Evolutionary conservation across 2,113 vertebrate species (phyloP), one percentile per base, ranked within the genome.

Genomic region (Puma concolor): DNA sequence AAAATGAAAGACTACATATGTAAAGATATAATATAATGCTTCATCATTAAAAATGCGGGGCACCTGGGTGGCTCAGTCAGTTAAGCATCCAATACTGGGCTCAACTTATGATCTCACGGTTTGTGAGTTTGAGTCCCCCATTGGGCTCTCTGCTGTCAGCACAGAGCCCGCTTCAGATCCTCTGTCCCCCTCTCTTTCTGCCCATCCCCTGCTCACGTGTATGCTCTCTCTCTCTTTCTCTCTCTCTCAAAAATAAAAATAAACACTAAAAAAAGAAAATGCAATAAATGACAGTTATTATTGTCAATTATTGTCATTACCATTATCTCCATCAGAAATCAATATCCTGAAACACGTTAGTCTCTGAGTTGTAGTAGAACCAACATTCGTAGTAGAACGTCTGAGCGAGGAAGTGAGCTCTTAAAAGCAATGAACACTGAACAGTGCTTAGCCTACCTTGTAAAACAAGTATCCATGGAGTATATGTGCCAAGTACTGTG

Each of bases 311-410:
- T 67, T 72, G 60, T 79, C 8, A 71, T 31, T 72, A 7, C 71
- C 9, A 69, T 95, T 27, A 17, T 31, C 87, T 92, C 84, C 44
- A 52, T 93, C 71, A 48, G 80, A 74, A 92, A 90, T 91, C 57
- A 84, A 17, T 64, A 27, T 63, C 93, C 76, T 29, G 38, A 79
- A 93, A 63, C 15, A 57, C 16, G 41, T 83, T 31, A 52, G 57
- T 95, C 88, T 77, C 38, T 44, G 52, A 82, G 15, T 21, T 67
- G 5, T 57, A 71, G n/a, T 84, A 38, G 41, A 31, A 27, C 41
- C n/a, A 9, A 17, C 25, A 54, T 29, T 88, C 8, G 1, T 48
- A 44, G 4, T 25, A 13, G 63, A 71, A 67, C 17, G 79, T 93
- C 66, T 67, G 27, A 93, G 54, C 31, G 83, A 84, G 60, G n/a